Percentiles rank a stretch among this genome's conserved stretches.
Evolutionary conservation across 2,113 vertebrate species (phyloP).

Genomic region (Mus pahari): DNA sequence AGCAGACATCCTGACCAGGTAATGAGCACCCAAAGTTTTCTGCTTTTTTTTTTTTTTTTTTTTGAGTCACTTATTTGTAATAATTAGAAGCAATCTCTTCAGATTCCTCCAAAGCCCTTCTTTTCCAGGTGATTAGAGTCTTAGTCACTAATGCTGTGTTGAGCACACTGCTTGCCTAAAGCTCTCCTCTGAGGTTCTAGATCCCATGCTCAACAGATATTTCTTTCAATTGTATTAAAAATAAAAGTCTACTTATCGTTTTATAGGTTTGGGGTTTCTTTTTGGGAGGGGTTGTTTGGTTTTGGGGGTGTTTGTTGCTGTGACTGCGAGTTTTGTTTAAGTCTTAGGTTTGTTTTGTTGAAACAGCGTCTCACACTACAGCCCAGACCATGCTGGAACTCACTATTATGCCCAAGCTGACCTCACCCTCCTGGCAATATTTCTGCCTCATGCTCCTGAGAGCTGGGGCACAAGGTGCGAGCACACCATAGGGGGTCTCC

Average conservation of each 20-base stretch:
- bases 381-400: not conserved
- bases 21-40: not conserved
- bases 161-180: not conserved
- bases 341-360: not conserved
- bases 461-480: no score
- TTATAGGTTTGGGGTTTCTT: not conserved
- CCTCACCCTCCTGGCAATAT: not conserved
- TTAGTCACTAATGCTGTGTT: not conserved
- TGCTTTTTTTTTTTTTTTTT: not conserved
- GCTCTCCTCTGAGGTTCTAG: not conserved
- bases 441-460: not conserved
- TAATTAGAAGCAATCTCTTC: not conserved
- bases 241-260: not conserved
- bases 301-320: not conserved
- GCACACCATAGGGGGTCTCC: not conserved
- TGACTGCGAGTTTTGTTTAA: not conserved
- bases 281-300: not conserved
- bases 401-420: not conserved
- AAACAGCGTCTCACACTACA: not conserved
- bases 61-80: not conserved
- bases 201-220: not conserved
- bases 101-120: not conserved
- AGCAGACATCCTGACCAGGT: not conserved
- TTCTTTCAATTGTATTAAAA: not conserved
- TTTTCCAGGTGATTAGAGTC: not conserved